phyloP scores from a whole-genome alignment of 1,140 invertebrate species.

The Galleria mellonella region DNA sequence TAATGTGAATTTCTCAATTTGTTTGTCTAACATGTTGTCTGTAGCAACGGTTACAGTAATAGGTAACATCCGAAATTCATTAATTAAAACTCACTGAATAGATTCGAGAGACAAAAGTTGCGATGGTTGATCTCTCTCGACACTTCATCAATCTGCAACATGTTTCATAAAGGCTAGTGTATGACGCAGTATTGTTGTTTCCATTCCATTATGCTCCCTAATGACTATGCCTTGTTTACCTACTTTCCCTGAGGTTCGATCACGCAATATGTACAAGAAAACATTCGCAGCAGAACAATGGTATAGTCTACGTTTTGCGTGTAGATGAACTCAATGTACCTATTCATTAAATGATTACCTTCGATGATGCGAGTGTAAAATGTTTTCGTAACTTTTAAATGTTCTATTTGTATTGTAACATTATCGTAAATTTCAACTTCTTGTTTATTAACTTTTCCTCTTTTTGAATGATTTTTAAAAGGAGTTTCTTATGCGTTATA shows the following conservation, averaged over 20 bases:
- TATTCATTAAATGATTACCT: neutral
- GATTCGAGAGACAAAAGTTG: slow-evolving; percentile 11
- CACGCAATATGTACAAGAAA: slow-evolving; percentile 24
- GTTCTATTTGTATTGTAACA: no score
- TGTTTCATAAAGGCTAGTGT: neutral
- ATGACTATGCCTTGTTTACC: slow-evolving; percentile 27
- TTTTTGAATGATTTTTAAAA: no score
- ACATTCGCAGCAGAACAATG: slow-evolving; percentile 30
- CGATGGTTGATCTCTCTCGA: slow-evolving; percentile 8
- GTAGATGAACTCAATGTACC: neutral
- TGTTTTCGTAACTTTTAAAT: neutral
- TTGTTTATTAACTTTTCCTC: no score
- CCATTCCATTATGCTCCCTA: slow-evolving; percentile 20
- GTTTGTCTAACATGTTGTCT: no score
- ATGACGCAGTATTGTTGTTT: slow-evolving; percentile 29
- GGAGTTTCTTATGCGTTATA: no score
- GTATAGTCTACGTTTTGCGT: slow-evolving; percentile 17
- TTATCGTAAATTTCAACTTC: no score
- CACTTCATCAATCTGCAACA: slow-evolving; percentile 20
- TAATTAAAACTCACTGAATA: slow-evolving; percentile 19
- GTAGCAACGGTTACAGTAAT: neutral
- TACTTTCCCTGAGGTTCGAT: slow-evolving; percentile 32
- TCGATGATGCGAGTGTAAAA: no score
- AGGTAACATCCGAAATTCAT: slow-evolving; percentile 13
- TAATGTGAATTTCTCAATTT: slow-evolving; percentile 1